Conservation (phyloP, 1,140 invertebrate species). For the Physella acuta region DNA sequence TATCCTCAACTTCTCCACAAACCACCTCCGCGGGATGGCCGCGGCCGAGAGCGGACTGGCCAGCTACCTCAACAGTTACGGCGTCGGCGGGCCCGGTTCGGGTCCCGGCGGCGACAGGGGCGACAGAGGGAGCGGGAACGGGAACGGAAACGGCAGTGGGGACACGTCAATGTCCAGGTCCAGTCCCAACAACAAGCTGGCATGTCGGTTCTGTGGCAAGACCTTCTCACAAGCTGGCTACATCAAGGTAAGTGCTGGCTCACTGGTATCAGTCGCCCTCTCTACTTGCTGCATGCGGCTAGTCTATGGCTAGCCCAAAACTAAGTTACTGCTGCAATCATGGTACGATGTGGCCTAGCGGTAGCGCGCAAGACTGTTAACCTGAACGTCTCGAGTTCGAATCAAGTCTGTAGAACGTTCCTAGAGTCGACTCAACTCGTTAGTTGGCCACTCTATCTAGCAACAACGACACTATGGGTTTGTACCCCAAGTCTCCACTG, state of each 20-base stretch:
- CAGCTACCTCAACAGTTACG: conserved; percentile 16
- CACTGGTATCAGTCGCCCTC: no score
- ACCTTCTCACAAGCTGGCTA: conserved; percentile 50
- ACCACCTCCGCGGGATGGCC: conserved; percentile 17
- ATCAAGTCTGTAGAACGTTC: no score
- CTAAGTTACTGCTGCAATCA: no score
- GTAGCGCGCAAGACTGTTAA: no score
- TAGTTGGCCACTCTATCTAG: no score
- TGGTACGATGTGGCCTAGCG: no score
- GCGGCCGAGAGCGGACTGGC: conserved; percentile 13
- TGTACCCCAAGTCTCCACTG: no score
- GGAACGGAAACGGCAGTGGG: neutral
- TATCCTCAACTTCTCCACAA: conserved; percentile 22
- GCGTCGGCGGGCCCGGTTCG: neutral
- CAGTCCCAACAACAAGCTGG: conserved; percentile 38
- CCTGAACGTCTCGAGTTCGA: no score
- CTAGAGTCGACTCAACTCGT: no score
- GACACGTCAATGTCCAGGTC: conserved; percentile 12
- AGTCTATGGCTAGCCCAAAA: no score
- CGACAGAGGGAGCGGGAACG: neutral
- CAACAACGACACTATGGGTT: no score
- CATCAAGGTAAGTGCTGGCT: conserved; percentile 49
- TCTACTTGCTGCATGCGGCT: no score
- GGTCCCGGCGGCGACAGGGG: neutral
- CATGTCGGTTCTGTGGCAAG: conserved; percentile 49